A percentile compares a stretch with the other conserved stretches of the same genome.
These are phyloP conservation scores for Lasioglossum baleicum DNA, from an alignment of 1,140 invertebrate genomes.

Conservation along the genomic window DNA sequence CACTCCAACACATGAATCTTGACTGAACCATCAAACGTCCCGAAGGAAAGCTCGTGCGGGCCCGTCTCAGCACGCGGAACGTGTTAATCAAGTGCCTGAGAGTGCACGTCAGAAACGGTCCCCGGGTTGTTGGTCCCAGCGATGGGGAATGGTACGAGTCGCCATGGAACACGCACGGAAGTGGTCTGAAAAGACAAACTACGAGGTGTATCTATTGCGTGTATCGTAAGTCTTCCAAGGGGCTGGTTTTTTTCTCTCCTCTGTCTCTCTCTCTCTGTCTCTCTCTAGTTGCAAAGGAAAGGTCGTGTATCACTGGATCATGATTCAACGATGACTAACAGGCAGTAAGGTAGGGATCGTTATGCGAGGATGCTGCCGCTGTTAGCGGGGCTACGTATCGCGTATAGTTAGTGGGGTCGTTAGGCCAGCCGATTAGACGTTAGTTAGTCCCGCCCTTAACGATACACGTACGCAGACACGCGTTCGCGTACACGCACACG, in stretches of 20 bases:
- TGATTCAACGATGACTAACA: conserved; percentile 68
- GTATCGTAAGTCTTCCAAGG: conserved; percentile 43
- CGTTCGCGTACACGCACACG: neutral
- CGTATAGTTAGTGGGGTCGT: conserved; percentile 63
- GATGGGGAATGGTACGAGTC: neutral
- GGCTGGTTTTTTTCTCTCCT: neutral
- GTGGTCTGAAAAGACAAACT: conserved; percentile 34
- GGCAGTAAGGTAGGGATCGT: conserved; percentile 50
- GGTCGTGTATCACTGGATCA: conserved; percentile 60
- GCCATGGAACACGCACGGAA: conserved; percentile 20
- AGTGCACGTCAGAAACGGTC: too few species aligned
- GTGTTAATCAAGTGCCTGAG: too few species aligned
- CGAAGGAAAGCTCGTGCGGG: too few species aligned
- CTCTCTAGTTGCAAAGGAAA: neutral
- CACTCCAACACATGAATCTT: too few species aligned
- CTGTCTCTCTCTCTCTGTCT: conserved; percentile 1
- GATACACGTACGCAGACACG: neutral
- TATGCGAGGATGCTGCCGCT: conserved; percentile 48
- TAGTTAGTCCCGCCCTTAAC: conserved; percentile 56
- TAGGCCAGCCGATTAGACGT: conserved; percentile 61
- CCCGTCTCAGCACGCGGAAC: too few species aligned
- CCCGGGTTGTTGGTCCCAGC: too few species aligned
- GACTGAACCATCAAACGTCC: too few species aligned
- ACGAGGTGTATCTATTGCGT: conserved; percentile 32
- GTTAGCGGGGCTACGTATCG: conserved; percentile 39